A percentile compares a stretch with the other conserved stretches of the same genome.
Conservation (phyloP, 2,888 invertebrate species). For the Nomada fabriciana region DNA sequence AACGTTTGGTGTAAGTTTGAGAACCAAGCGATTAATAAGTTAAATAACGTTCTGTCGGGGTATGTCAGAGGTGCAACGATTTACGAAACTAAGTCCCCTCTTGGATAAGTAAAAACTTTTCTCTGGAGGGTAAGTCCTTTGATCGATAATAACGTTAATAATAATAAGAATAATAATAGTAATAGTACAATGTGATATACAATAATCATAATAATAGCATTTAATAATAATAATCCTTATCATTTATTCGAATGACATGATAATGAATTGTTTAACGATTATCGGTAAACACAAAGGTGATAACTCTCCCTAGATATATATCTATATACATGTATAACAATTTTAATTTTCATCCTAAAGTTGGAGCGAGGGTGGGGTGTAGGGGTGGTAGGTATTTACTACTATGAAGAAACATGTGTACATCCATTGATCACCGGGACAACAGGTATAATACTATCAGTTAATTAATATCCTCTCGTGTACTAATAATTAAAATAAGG, state of each 20-base stretch:
- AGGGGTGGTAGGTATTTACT: slow-evolving; percentile 54
- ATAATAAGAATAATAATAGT: slow-evolving; percentile 61
- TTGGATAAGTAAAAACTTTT: no score
- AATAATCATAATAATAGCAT: slow-evolving; percentile 47
- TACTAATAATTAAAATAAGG: slow-evolving; percentile 44
- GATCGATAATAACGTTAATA: slow-evolving; percentile 56
- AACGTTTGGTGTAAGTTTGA: no score
- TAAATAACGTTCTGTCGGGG: no score
- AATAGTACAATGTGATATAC: slow-evolving; percentile 53
- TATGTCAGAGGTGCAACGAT: no score
- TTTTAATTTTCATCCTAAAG: slow-evolving; percentile 57
- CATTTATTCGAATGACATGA: slow-evolving; percentile 49
- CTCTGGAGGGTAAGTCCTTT: not conserved
- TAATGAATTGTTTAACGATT: slow-evolving; percentile 61
- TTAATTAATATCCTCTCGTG: slow-evolving; percentile 72
- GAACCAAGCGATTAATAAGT: no score
- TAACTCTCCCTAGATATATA: slow-evolving; percentile 41
- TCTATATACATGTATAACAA: slow-evolving; percentile 33
- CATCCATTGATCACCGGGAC: slow-evolving; percentile 64
- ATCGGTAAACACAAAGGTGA: slow-evolving; percentile 61
- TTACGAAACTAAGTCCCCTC: no score
- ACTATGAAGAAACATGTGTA: slow-evolving; percentile 62
- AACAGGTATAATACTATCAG: slow-evolving; percentile 79
- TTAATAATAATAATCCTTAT: slow-evolving; percentile 62
- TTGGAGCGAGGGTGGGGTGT: not conserved